phyloP scores from a whole-genome alignment of 1,140 invertebrate species.

The Achatina immaculata region DNA sequence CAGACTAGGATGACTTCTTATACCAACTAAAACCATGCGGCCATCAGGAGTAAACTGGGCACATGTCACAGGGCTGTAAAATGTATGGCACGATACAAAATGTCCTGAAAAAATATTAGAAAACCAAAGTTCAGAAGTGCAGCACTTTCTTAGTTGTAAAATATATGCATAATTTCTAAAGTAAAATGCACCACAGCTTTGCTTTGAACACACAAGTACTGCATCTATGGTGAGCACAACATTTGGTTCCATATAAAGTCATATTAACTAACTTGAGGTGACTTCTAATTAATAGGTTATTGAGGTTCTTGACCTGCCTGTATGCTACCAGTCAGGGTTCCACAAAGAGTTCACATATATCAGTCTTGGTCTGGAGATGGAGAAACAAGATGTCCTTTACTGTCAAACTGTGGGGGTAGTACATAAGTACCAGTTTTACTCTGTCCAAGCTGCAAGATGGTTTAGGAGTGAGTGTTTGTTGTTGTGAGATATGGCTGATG shows the following conservation, averaged over 20 bases:
- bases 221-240: too few relatives aligned
- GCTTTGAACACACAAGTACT: not conserved
- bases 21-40: constrained; percentile 10
- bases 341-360: too few relatives aligned
- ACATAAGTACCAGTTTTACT: too few relatives aligned
- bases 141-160: not conserved
- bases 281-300: too few relatives aligned
- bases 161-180: too few relatives aligned
- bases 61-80: constrained; percentile 27
- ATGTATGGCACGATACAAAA: constrained; percentile 36
- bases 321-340: not conserved
- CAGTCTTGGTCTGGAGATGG: too few relatives aligned
- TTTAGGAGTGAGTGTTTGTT: too few relatives aligned
- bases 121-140: not conserved
- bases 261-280: too few relatives aligned
- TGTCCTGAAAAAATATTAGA: constrained; percentile 23
- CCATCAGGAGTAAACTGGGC: constrained; percentile 23
- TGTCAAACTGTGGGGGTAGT: too few relatives aligned
- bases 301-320: not conserved
- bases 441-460: too few relatives aligned
- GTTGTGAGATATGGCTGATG: too few relatives aligned
- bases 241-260: not conserved
- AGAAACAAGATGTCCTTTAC: too few relatives aligned
- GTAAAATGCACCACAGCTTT: not conserved
- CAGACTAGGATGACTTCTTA: constrained; percentile 10